phyloP scores from a whole-genome alignment of 2,113 vertebrate genomes.

The Rhizomys pruinosus region DNA sequence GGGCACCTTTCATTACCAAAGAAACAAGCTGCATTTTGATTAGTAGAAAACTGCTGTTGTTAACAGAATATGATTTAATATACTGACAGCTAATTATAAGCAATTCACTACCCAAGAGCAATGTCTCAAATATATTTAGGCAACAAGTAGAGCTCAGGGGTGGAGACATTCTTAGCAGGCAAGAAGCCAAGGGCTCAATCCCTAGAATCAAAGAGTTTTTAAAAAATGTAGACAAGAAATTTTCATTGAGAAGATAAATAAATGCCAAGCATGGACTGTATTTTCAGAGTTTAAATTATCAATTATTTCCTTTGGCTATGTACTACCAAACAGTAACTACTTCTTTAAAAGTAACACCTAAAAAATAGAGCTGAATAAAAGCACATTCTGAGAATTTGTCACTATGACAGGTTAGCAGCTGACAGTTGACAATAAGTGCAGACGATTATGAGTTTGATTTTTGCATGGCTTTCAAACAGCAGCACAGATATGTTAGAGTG shows the following conservation, averaged over 20 bases:
- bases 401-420: background rate
- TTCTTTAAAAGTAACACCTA: slow-evolving; percentile 6
- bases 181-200: background rate
- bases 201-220: background rate
- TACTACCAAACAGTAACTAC: background rate
- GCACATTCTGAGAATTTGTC: background rate
- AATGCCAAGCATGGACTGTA: background rate
- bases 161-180: background rate
- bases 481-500: background rate
- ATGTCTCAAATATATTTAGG: slow-evolving; percentile 15
- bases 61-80: background rate
- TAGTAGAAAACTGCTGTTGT: background rate
- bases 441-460: slow-evolving; percentile 27
- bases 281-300: background rate
- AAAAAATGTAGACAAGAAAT: background rate
- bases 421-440: slow-evolving; percentile 15
- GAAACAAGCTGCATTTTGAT: background rate
- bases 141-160: too few species aligned
- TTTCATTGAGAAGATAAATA: background rate
- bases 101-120: background rate
- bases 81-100: background rate
- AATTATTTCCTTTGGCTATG: background rate
- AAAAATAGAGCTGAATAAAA: background rate
- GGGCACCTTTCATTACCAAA: background rate
- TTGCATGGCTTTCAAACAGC: slow-evolving; percentile 13